Evolutionary conservation across 2,797 vertebrate genomes (phyloP).

Genomic region (Brachyalestes nurse): DNA sequence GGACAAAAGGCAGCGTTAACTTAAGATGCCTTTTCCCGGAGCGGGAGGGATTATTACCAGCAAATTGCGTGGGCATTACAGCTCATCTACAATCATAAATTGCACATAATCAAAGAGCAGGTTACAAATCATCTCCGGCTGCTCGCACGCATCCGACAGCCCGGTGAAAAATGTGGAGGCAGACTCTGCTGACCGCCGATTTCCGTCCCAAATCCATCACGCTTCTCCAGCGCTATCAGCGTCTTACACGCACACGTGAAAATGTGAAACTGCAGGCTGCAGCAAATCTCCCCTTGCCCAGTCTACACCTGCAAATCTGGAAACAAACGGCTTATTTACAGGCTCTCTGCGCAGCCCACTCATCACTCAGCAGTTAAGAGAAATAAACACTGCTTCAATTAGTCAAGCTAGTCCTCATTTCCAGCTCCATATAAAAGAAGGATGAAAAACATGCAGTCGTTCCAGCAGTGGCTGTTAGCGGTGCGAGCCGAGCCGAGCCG

Average conservation of each 20-base stretch:
- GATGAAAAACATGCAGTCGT: background rate
- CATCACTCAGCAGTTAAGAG: slow-evolving; percentile 34
- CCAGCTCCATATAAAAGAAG: slow-evolving; percentile 25
- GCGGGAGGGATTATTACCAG: slow-evolving; percentile 20
- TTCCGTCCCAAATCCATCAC: slow-evolving; percentile 51
- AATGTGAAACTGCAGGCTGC: slow-evolving; percentile 23
- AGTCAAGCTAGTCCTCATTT: slow-evolving; percentile 40
- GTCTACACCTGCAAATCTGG: slow-evolving; percentile 47
- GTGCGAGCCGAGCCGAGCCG: background rate
- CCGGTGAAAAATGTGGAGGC: slow-evolving; percentile 44
- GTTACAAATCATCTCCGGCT: slow-evolving; percentile 24
- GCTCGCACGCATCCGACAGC: slow-evolving; percentile 25
- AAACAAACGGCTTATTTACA: slow-evolving; percentile 53
- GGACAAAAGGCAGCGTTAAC: slow-evolving; percentile 2
- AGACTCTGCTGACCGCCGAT: slow-evolving; percentile 48
- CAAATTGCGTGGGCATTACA: slow-evolving; percentile 22
- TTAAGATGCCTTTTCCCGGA: background rate
- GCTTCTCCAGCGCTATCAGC: slow-evolving; percentile 44
- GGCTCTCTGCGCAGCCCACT: slow-evolving; percentile 31
- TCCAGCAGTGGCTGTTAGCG: background rate
- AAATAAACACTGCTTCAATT: slow-evolving; percentile 58
- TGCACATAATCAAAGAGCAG: slow-evolving; percentile 25
- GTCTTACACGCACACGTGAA: slow-evolving; percentile 24
- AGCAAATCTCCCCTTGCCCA: slow-evolving; percentile 42
- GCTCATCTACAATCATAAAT: slow-evolving; percentile 32